Evolutionary conservation across 2,797 vertebrate genomes (phyloP).

Genomic region (Anniella stebbinsi): DNA sequence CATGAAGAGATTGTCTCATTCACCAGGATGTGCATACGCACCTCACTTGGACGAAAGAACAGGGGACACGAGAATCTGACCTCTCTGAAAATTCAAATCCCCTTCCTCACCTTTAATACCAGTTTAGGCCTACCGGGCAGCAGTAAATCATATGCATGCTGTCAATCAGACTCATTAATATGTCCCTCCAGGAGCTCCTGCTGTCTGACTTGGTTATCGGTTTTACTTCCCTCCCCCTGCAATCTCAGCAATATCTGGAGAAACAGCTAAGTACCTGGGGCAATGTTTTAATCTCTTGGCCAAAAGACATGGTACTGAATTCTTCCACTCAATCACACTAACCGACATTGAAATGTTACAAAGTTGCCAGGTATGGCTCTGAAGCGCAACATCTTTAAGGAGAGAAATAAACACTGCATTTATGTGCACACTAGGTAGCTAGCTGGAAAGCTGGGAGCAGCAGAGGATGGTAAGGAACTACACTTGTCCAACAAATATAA

Average conservation of each 20-base stretch:
- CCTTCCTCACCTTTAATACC: background rate
- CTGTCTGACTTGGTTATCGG: constrained; percentile 39
- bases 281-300: constrained; percentile 40
- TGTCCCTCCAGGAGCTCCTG: constrained; percentile 22
- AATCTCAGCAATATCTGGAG: constrained; percentile 43
- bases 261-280: constrained; percentile 14
- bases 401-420: background rate
- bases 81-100: background rate
- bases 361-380: constrained; percentile 23
- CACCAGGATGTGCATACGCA: background rate
- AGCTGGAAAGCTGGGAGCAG: background rate
- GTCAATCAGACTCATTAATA: constrained; percentile 36
- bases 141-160: constrained; percentile 31
- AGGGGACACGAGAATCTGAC: background rate
- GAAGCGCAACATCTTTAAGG: constrained; percentile 12
- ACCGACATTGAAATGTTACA: constrained; percentile 35
- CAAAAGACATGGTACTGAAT: constrained; percentile 28
- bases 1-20: background rate
- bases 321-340: constrained; percentile 36
- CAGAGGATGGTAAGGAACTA: background rate
- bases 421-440: background rate
- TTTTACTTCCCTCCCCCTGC: constrained; percentile 1
- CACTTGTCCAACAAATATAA: background rate
- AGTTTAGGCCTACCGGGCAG: background rate
- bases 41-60: background rate